Evolutionary conservation across 1,140 invertebrate genomes (phyloP), one percentile per base, ranked within the genome.

Genomic region (Yoshiicerus persimilis): DNA sequence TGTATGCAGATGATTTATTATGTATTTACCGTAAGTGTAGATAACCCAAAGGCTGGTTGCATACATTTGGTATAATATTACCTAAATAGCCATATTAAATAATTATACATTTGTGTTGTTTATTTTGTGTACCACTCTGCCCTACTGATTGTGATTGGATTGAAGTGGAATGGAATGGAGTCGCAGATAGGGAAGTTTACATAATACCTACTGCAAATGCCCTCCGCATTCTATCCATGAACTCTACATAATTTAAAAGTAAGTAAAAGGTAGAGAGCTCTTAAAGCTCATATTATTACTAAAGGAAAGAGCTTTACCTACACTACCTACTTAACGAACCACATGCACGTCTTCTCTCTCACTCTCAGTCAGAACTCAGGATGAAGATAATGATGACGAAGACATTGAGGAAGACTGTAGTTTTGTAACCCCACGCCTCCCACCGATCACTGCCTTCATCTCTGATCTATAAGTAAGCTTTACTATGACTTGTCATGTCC

Each of bases 391-490:
- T 80, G 32, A 80, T 80, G 75, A 80, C 75, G 75, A 80, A 80
- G 75, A 80, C 75, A 38, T 80, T 80, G 75, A 80, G 75, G 75
- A 80, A 80, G 23, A 80, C 32, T 80, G 75, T 80, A 80, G 75
- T 34, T 70, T n/a, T 25, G 9, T 36, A 80, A 80, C 75, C 75
- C 75, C 75, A 80, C 75, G 75, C 75, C 75, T 80, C 75, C 75
- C 75, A 80, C 75, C 75, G 75, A 80, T 80, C 75, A 80, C 75
- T 80, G 75, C 11, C 75, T 80, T 80, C 75, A 38, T 77, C 70
- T 80, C 20, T 32, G 23, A 23, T 66, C 62, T 66, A 23, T 66
- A 25, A 11, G 23, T 20, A n/a, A n/a, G n/a, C n/a, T n/a, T n/a
- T 64, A 25, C 62, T 25, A 6, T 23, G 25, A n/a, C 64, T 30